These are phyloP conservation scores for Paralichthys olivaceus DNA, from an alignment of 2,113 vertebrate genomes.

Conservation along the genomic window DNA sequence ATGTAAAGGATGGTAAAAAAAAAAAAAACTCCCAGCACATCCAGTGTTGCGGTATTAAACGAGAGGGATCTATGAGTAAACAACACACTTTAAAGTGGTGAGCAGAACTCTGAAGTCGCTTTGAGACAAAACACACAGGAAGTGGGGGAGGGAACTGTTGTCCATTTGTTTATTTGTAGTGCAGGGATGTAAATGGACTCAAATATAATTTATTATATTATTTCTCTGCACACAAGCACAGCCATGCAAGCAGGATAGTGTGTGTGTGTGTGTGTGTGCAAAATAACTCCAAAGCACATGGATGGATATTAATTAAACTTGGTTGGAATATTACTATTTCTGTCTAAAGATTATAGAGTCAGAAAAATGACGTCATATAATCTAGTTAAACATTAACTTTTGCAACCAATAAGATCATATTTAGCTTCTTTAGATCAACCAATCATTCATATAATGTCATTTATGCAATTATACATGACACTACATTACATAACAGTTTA, in stretches of 20 bases:
- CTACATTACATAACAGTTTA: too few species aligned
- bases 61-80: not conserved
- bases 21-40: not conserved
- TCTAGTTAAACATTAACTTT: too few species aligned
- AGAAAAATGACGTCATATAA: too few species aligned
- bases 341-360: not conserved
- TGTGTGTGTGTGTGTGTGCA: too few species aligned
- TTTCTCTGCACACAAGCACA: not conserved
- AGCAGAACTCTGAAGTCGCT: not conserved
- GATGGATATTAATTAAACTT: too few species aligned
- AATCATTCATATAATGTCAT: too few species aligned
- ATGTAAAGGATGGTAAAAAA: not conserved
- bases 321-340: not conserved
- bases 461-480: too few species aligned
- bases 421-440: too few species aligned
- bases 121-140: slow-evolving; percentile 5
- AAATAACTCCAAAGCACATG: too few species aligned
- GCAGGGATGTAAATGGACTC: not conserved
- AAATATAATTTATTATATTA: not conserved
- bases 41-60: not conserved
- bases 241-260: too few species aligned
- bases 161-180: not conserved
- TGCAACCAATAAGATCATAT: too few species aligned
- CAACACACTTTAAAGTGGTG: slow-evolving; percentile 1
- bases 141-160: not conserved